Conservation (phyloP, 2,888 invertebrate genomes). For the Proisotoma minuta region DNA sequence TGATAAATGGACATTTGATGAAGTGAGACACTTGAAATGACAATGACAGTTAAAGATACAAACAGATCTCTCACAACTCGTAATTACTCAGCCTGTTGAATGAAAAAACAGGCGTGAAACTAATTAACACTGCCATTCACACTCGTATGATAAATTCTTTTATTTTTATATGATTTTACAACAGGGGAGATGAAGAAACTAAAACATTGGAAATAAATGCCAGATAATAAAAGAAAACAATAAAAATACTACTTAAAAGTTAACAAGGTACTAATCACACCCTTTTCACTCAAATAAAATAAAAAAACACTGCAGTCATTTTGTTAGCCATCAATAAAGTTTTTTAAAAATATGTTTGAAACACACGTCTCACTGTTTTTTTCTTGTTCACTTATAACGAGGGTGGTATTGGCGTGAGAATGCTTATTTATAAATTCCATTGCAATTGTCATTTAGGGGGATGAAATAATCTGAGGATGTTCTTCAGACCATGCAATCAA, state of each 20-base stretch:
- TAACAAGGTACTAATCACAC: slow-evolving; percentile 8
- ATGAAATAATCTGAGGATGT: background rate
- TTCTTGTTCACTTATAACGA: background rate
- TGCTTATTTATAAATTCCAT: background rate
- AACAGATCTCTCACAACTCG: background rate
- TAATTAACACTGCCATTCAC: no score
- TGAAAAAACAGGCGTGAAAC: no score
- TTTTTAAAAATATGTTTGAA: background rate
- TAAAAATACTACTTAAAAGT: background rate
- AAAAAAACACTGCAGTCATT: no score
- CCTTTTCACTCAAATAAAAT: slow-evolving; percentile 1
- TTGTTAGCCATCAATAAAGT: background rate
- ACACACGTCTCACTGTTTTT: background rate
- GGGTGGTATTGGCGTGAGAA: background rate
- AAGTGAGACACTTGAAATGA: background rate
- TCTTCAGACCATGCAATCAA: slow-evolving; percentile 39
- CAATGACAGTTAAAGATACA: background rate
- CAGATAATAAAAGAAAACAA: background rate
- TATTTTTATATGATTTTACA: no score
- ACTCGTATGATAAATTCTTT: no score
- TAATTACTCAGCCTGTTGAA: no score
- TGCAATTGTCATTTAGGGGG: no score
- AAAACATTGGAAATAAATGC: no score
- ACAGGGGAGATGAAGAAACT: no score
- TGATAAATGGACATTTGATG: background rate